Evolutionary conservation across 1,140 invertebrate genomes (phyloP).

Genomic region (Philopotamus ludificatus): DNA sequence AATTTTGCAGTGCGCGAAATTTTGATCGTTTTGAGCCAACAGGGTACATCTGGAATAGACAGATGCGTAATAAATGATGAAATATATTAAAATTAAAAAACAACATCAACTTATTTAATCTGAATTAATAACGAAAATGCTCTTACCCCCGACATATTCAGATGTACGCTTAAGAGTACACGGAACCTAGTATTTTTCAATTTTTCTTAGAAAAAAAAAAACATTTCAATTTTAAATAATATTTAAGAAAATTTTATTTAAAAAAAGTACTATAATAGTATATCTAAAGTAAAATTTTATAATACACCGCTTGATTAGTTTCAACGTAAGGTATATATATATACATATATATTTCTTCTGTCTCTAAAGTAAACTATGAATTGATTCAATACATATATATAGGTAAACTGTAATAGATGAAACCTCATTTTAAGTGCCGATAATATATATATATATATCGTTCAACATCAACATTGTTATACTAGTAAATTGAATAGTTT

Average conservation of each 20-base stretch:
- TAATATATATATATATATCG: no score
- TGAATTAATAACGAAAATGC: not conserved
- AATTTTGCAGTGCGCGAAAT: not conserved
- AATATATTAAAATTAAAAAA: not conserved
- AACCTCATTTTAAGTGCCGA: no score
- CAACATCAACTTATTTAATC: not conserved
- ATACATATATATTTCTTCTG: no score
- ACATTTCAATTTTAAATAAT: constrained; percentile 35
- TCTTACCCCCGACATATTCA: no score
- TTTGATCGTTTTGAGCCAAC: constrained; percentile 10
- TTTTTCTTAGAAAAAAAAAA: constrained; percentile 34
- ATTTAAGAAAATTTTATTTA: constrained; percentile 33
- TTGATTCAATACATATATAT: no score
- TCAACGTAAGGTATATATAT: no score
- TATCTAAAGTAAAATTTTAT: constrained; percentile 26
- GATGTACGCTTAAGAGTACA: not conserved
- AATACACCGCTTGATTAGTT: constrained; percentile 30
- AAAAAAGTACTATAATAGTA: constrained; percentile 10
- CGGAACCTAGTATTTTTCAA: constrained; percentile 38
- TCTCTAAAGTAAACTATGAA: no score
- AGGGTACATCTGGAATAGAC: constrained; percentile 28
- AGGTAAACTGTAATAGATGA: no score
- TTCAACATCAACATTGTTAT: no score
- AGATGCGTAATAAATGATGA: constrained; percentile 6
- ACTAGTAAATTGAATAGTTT: no score